These are phyloP conservation scores for Centruroides vittatus DNA, from an alignment of 1,140 invertebrate species.

Conservation along the genomic window DNA sequence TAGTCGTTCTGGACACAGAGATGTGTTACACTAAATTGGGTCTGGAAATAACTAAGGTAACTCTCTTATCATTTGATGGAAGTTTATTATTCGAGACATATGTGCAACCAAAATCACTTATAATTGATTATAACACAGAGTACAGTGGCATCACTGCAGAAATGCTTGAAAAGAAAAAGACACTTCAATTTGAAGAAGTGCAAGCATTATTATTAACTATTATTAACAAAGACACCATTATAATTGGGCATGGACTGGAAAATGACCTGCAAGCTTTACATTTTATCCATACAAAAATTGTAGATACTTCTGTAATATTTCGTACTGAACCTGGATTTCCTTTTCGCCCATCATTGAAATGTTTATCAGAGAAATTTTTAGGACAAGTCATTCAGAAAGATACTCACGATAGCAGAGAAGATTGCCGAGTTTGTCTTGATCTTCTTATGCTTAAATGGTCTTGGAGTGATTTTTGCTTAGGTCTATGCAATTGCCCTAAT, in stretches of 20 bases:
- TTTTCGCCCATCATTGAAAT: slow-evolving; percentile 75
- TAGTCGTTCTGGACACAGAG: slow-evolving; percentile 62
- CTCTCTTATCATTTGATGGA: slow-evolving; percentile 46
- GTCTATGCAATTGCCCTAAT: no score
- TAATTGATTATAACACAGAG: slow-evolving; percentile 76
- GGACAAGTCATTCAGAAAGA: slow-evolving; percentile 85
- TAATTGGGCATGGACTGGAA: slow-evolving; percentile 93
- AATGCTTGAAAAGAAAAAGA: slow-evolving; percentile 46
- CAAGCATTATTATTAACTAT: slow-evolving; percentile 75
- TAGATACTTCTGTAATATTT: slow-evolving; percentile 90
- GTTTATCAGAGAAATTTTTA: slow-evolving; percentile 70
- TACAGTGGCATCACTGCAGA: slow-evolving; percentile 80
- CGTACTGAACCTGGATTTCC: slow-evolving; percentile 86
- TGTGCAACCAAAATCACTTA: slow-evolving; percentile 58
- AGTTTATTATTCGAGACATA: slow-evolving; percentile 47
- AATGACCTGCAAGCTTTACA: slow-evolving; percentile 89
- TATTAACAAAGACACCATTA: slow-evolving; percentile 76
- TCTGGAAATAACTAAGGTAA: slow-evolving; percentile 76
- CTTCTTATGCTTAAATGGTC: no score
- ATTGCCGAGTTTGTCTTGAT: no score
- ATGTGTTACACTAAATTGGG: slow-evolving; percentile 63
- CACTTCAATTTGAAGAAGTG: slow-evolving; percentile 60
- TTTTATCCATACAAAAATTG: slow-evolving; percentile 75
- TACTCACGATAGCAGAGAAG: no score
- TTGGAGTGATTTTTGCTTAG: no score